Conservation (phyloP, 2,113 vertebrate genomes). For the Okapia johnstoni region DNA sequence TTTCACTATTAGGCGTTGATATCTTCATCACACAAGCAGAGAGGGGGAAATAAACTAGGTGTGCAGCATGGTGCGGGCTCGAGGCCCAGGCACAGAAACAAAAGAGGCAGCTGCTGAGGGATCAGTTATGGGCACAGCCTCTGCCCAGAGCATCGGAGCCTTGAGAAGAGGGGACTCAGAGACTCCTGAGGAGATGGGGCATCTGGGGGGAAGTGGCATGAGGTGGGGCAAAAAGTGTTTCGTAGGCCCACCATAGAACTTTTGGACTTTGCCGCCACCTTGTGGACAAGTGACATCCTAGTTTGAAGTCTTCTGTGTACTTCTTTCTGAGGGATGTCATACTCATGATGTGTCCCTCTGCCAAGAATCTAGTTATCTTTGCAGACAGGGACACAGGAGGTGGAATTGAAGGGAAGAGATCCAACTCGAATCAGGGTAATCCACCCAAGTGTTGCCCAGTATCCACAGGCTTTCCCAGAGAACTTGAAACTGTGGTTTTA, state of each 20-base stretch:
- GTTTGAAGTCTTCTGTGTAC: neutral
- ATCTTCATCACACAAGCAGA: neutral
- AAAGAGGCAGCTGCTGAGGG: neutral
- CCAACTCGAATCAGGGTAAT: neutral
- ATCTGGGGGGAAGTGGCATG: neutral
- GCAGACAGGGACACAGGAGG: neutral
- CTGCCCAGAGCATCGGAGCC: neutral
- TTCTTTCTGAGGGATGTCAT: neutral
- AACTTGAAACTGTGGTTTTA: neutral
- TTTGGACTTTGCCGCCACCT: constrained; percentile 71
- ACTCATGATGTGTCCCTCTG: neutral
- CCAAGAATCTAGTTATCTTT: neutral
- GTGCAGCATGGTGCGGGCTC: too few species aligned
- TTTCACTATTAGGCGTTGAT: neutral
- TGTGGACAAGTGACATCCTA: too few species aligned
- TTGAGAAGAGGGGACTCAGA: neutral
- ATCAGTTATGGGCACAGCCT: neutral
- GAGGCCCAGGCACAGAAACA: too few species aligned
- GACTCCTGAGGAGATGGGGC: neutral
- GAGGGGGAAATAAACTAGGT: neutral
- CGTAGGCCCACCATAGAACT: neutral
- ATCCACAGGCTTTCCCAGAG: neutral
- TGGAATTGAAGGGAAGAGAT: neutral
- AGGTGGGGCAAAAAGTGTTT: neutral
- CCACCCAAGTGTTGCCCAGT: accelerated